These are phyloP conservation scores for Lasius fuliginosus DNA, from an alignment of 2,888 invertebrate genomes.

Conservation along the genomic window DNA sequence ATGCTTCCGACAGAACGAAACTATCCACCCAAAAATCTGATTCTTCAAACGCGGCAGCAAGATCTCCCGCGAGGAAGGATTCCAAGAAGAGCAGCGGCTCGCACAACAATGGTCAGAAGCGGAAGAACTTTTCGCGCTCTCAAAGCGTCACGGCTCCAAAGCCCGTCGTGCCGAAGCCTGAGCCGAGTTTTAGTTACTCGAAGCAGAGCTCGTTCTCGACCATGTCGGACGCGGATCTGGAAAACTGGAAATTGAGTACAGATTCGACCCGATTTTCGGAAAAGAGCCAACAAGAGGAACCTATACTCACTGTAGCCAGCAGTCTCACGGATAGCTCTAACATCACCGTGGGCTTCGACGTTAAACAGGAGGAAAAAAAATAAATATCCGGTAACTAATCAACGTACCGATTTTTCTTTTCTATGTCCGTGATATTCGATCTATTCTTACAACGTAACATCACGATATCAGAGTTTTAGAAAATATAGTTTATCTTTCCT, in stretches of 20 bases:
- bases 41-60: conserved; percentile 45
- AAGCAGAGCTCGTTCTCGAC: conserved; percentile 80
- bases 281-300: conserved; percentile 68
- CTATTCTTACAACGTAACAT: conserved; percentile 7
- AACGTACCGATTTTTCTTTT: background rate
- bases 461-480: background rate
- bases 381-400: conserved; percentile 34
- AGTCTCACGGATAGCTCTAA: conserved; percentile 79
- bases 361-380: conserved; percentile 75
- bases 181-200: conserved; percentile 65
- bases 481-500: conserved; percentile 1
- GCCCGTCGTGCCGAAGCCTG: conserved; percentile 50
- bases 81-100: conserved; percentile 33
- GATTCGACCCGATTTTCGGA: conserved; percentile 48
- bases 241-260: conserved; percentile 73
- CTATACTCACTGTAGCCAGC: conserved; percentile 81
- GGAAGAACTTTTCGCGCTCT: conserved; percentile 76
- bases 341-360: conserved; percentile 81
- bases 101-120: conserved; percentile 53
- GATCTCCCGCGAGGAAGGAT: conserved; percentile 51
- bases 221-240: conserved; percentile 76
- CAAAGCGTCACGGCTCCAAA: conserved; percentile 80
- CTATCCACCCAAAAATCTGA: conserved; percentile 58
- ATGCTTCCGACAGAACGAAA: conserved; percentile 66
- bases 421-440: background rate